Evolutionary conservation across 2,113 vertebrate species (phyloP), one percentile per base, ranked within the genome.

Genomic region (Silurus meridionalis): DNA sequence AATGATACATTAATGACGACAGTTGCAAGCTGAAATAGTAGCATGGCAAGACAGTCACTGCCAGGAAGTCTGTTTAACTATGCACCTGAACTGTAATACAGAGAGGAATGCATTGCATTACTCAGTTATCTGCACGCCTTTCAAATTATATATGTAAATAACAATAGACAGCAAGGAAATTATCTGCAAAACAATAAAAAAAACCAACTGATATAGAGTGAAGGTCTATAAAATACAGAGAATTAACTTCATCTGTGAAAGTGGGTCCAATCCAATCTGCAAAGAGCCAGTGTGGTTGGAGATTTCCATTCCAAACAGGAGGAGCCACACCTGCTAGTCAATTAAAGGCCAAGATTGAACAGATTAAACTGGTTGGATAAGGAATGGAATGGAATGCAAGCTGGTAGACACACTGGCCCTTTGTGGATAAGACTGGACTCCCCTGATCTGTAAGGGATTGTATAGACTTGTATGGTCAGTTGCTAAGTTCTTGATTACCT

Each of bases 251-350:
- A 4, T 57, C 75, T 79, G 46, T 37, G 15, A 46, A n/a, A 60
- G 25, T 14, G 15, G 37, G 77, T 60, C 55, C 28, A 60, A 37
- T 60, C 25, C 77, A 10, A 48, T 80, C 28, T 23, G 57, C 9
- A 58, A 46, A 46, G 1, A 11, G 57, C 57, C 57, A 23, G 8
- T 48, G 78, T 28, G 78, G 15, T 46, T 61, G 13, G 37, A 46
- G 15, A 21, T 80, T 80, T 61, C 61, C 57, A 80, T 80, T 80
- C 57, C 78, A 61, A 48, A 28, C 57, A 80, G 61, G 78, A 80
- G 78, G 57, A 37, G 53, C 25, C 52, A 55, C 74, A 78, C 74
- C 74, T 78, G 74, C 52, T 57, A 53, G n/a, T 25, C 11, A 55
- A 25, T 15, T 78, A 52, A 52, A 75, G 11, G 72, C 72, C 72